phyloP scores from a whole-genome alignment of 2,797 vertebrate species.

The Prunella strophiata region DNA sequence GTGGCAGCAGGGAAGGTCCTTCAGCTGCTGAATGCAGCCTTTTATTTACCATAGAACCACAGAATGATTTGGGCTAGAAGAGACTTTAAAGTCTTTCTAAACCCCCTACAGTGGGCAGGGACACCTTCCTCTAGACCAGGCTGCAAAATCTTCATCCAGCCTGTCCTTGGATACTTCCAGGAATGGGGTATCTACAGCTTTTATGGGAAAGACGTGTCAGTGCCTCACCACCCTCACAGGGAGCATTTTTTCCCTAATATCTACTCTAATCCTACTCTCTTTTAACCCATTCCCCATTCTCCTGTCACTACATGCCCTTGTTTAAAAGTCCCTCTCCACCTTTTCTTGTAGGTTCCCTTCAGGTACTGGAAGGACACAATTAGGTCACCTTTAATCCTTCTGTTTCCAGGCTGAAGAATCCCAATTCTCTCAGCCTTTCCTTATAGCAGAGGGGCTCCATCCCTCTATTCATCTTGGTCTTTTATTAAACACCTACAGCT shows the following conservation, averaged over 20 bases:
- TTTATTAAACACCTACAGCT: neutral
- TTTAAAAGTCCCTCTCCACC: neutral
- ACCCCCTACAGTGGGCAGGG: neutral
- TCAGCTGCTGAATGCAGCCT: neutral
- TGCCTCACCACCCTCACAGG: neutral
- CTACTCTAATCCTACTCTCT: neutral
- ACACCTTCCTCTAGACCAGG: neutral
- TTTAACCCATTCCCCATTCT: neutral
- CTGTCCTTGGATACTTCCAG: neutral
- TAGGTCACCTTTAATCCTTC: neutral
- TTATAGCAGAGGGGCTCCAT: neutral
- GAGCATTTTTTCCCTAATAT: neutral
- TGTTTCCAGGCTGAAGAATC: neutral
- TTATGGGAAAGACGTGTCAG: neutral
- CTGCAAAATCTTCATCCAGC: neutral
- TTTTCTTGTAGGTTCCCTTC: neutral
- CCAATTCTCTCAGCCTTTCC: neutral
- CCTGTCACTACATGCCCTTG: neutral
- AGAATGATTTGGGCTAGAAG: neutral
- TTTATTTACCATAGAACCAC: neutral
- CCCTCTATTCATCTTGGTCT: neutral
- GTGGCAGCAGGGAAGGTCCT: neutral
- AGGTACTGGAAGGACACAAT: neutral
- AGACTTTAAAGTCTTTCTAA: neutral
- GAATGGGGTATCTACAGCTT: neutral